Conservation (phyloP, 1,140 invertebrate species). For the Papilio helenus region DNA sequence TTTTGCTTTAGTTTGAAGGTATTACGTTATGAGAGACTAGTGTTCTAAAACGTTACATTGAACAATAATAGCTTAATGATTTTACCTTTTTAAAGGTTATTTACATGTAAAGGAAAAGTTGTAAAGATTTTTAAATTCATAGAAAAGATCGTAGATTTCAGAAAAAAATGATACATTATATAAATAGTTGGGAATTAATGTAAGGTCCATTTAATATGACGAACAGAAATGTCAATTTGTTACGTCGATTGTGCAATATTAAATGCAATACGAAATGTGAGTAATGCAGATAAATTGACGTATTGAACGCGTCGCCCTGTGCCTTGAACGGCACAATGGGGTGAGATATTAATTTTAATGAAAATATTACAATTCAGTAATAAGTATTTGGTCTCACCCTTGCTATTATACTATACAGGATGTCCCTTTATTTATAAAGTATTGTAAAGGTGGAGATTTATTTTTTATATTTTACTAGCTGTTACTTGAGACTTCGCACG, state of each 20-base stretch:
- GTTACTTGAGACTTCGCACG: too few species aligned
- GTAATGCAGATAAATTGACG: constrained; percentile 30
- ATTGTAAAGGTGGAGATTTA: not conserved
- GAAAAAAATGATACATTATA: not conserved
- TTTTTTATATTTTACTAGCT: too few species aligned
- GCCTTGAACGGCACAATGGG: constrained; percentile 43
- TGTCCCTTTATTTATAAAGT: constrained; percentile 26
- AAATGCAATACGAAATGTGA: not conserved
- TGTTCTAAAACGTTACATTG: not conserved
- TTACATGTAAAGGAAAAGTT: too few species aligned
- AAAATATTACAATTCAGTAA: constrained; percentile 56
- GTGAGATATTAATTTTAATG: constrained; percentile 56
- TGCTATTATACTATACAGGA: constrained; percentile 48
- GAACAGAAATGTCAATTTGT: not conserved
- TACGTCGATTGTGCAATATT: constrained; percentile 14
- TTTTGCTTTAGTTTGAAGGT: not conserved
- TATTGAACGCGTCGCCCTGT: constrained; percentile 21
- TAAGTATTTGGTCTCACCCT: constrained; percentile 43
- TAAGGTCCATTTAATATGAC: not conserved
- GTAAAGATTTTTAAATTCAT: too few species aligned
- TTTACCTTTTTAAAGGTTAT: not conserved
- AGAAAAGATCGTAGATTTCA: too few species aligned
- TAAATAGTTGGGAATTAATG: not conserved
- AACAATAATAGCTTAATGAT: not conserved
- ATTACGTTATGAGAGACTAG: not conserved